A percentile compares a stretch with the other conserved stretches of the same genome.
phyloP scores from a whole-genome alignment of 1,140 invertebrate species.

The Heliconius melpomene region DNA sequence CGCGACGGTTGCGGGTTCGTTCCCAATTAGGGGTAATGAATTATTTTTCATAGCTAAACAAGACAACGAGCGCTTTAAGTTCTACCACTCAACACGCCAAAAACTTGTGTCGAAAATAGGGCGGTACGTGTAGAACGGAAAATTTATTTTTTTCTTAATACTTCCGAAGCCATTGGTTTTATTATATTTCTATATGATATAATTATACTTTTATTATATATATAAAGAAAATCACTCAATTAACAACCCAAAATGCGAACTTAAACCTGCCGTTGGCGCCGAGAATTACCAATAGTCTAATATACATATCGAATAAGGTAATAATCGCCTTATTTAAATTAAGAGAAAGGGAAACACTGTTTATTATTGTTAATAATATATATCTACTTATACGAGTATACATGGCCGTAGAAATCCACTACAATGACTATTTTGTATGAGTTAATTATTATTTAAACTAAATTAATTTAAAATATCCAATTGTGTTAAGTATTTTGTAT shows the following conservation, averaged over 20 bases:
- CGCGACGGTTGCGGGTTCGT: too few relatives aligned
- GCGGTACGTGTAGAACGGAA: too few relatives aligned
- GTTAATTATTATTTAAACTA: neutral
- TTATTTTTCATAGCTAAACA: too few relatives aligned
- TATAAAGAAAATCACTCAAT: neutral
- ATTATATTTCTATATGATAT: neutral
- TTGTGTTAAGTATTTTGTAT: neutral
- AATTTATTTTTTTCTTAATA: too few relatives aligned
- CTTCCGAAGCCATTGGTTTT: neutral
- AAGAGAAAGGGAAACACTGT: conserved; percentile 12
- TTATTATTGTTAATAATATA: neutral
- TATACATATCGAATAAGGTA: neutral
- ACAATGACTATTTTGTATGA: neutral
- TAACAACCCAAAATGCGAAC: neutral
- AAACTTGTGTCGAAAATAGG: too few relatives aligned
- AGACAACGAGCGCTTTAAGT: too few relatives aligned
- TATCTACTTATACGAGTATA: neutral
- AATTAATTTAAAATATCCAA: conserved; percentile 1
- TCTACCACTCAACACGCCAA: too few relatives aligned
- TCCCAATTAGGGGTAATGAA: too few relatives aligned
- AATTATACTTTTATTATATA: neutral
- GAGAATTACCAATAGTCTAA: conserved; percentile 5
- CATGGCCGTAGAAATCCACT: neutral
- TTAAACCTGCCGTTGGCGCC: conserved; percentile 1
- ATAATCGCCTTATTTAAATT: conserved; percentile 5